Evolutionary conservation across 2,113 vertebrate species (phyloP).

Genomic region (Zeus faber): DNA sequence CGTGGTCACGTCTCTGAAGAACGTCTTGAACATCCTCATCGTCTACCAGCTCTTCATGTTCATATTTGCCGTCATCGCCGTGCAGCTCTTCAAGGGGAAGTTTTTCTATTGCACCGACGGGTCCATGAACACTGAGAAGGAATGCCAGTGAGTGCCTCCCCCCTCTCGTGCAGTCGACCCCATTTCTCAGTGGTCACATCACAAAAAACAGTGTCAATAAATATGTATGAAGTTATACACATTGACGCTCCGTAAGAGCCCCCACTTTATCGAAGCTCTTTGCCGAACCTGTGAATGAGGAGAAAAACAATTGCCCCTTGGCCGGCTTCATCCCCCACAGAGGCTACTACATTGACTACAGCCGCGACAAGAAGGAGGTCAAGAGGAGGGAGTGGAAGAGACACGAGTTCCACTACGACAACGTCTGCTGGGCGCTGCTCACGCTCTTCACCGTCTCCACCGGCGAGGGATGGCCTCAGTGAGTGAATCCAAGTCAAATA

Average conservation of each 20-base stretch:
- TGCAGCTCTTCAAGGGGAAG: conserved; percentile 98
- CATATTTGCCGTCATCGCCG: conserved; percentile 97
- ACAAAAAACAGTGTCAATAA: neutral
- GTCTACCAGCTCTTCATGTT: conserved; percentile 99
- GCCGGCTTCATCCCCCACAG: conserved; percentile 65
- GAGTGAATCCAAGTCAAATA: conserved; percentile 55
- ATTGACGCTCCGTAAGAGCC: too few relatives aligned
- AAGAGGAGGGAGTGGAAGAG: conserved; percentile 95
- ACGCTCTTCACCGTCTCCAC: conserved; percentile 99
- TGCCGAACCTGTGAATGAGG: conserved; percentile 20
- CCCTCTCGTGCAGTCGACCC: neutral
- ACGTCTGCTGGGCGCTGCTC: conserved; percentile 96
- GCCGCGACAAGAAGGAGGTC: conserved; percentile 93
- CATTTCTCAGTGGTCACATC: neutral
- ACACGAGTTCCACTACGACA: conserved; percentile 98
- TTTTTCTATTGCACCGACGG: conserved; percentile 98
- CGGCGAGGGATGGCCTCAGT: conserved; percentile 98
- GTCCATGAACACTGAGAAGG: conserved; percentile 94
- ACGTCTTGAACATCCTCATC: conserved; percentile 98
- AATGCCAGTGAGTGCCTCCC: conserved; percentile 86
- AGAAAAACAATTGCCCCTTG: conserved; percentile 22
- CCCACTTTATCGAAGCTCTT: too few relatives aligned
- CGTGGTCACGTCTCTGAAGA: conserved; percentile 96
- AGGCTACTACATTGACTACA: conserved; percentile 95
- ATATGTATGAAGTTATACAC: neutral